Conservation (phyloP, 1,140 invertebrate genomes). For the Batillaria attramentaria region DNA sequence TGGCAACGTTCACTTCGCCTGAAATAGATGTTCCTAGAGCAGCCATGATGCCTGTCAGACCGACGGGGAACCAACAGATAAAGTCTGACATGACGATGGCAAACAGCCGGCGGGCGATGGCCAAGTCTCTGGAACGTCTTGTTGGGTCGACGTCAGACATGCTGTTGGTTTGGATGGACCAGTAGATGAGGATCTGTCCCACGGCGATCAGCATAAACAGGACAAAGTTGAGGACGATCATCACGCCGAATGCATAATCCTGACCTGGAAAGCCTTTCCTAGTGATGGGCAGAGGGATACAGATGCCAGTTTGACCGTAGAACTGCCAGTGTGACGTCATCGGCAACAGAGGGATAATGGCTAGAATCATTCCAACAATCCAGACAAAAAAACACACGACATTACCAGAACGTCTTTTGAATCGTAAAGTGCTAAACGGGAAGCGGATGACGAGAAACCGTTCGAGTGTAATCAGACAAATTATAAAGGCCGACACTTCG, state of each 20-base stretch:
- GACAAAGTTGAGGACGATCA: slow-evolving; percentile 43
- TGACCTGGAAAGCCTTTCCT: slow-evolving; percentile 24
- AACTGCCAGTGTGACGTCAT: background rate
- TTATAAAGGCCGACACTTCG: background rate
- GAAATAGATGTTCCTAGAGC: too few species aligned
- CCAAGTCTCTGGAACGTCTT: too few species aligned
- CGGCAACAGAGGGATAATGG: background rate
- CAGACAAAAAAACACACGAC: background rate
- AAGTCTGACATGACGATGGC: too few species aligned
- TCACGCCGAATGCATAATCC: slow-evolving; percentile 42
- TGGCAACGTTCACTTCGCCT: too few species aligned
- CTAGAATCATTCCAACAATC: background rate
- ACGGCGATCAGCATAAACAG: slow-evolving; percentile 42
- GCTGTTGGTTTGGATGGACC: slow-evolving; percentile 29
- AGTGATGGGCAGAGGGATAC: slow-evolving; percentile 46
- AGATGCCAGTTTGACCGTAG: slow-evolving; percentile 39
- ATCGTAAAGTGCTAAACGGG: background rate
- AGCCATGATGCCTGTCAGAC: too few species aligned
- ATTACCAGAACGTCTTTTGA: background rate
- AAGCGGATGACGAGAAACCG: background rate
- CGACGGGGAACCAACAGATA: too few species aligned
- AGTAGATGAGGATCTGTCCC: slow-evolving; percentile 45
- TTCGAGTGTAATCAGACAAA: background rate
- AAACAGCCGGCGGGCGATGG: too few species aligned
- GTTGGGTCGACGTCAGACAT: too few species aligned